Conservation (phyloP, 2,797 vertebrate species). For the Eulemur albifrons region DNA sequence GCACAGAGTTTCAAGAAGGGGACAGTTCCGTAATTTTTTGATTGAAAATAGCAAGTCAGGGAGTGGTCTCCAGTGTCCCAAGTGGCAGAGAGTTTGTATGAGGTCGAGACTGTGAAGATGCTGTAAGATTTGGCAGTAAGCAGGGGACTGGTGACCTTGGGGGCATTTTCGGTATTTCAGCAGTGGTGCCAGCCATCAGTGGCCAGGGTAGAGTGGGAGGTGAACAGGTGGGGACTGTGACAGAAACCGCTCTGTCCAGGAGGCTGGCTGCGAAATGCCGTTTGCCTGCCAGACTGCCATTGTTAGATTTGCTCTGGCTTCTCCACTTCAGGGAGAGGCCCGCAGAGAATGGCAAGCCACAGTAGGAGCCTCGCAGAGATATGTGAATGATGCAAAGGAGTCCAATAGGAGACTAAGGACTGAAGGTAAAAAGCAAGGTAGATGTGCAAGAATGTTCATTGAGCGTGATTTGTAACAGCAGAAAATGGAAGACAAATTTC, state of each 20-base stretch:
- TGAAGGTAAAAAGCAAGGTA: not conserved
- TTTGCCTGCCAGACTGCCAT: not conserved
- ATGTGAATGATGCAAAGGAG: not conserved
- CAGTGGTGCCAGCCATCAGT: not conserved
- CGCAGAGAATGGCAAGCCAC: not conserved
- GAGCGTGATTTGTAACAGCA: not conserved
- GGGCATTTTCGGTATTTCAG: not conserved
- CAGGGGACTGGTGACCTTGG: not conserved
- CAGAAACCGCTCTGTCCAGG: not conserved
- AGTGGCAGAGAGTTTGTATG: not conserved
- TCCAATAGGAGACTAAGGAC: not conserved
- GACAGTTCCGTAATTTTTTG: not conserved
- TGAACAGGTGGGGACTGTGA: not conserved
- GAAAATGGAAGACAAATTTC: not conserved
- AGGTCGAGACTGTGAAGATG: not conserved
- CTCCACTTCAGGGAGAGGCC: not conserved
- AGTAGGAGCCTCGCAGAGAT: not conserved
- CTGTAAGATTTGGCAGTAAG: not conserved
- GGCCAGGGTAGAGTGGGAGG: not conserved
- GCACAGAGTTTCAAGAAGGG: not conserved
- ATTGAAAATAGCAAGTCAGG: not conserved
- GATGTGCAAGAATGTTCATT: rapidly evolving
- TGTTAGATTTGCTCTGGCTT: not conserved
- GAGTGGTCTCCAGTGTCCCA: not conserved
- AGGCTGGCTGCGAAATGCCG: not conserved